Evolutionary conservation across 2,888 invertebrate species (phyloP), one percentile per base, ranked within the genome.

Genomic region (Oscheius onirici): DNA sequence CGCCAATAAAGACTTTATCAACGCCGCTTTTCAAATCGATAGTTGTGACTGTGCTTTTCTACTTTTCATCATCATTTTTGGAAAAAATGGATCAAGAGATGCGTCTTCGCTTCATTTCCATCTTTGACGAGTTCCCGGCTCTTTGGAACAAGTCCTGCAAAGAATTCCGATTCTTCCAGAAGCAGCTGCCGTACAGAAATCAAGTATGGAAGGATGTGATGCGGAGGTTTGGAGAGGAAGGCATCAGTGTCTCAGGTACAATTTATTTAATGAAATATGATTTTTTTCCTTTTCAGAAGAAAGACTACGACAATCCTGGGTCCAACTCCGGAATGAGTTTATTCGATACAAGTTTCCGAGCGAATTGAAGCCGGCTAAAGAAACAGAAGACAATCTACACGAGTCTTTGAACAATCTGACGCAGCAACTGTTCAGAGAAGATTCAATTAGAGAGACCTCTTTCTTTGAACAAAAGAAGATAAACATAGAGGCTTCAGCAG

Each of bases 321-420:
- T 17, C 41, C 58, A 58, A 2, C n/a, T 58, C 20, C 40, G 58
- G 24, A 58, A 58, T 58, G 34, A 58, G 17, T 58, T 58, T n/a
- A 58, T 58, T 20, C 58, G 58, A 11, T 58, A 58, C 43, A 58
- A 58, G 17, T 58, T 58, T n/a, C 58, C 58, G 6, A n/a, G 15
- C 41, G 34, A 34, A 8, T 34, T 34, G 8, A 58, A 11, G 6
- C 20, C 43, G 11, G 40, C 41, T 2, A 58, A 58, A 41, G 41
- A 58, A 15, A n/a, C 41, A 40, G 20, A 17, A 20, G 58, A 40
- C 22, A 17, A 8, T 34, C 41, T 58, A 1, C 43, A 58, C n/a
- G 22, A 58, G 13, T 15, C 58, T 10, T 24, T 58, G 20, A 24
- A 58, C 17, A 22, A 6, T 3, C n/a, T 58, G 58, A 40, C 58